These are phyloP conservation scores for Cephus rjabovi DNA, from an alignment of 2,888 invertebrate genomes.

Conservation along the genomic window DNA sequence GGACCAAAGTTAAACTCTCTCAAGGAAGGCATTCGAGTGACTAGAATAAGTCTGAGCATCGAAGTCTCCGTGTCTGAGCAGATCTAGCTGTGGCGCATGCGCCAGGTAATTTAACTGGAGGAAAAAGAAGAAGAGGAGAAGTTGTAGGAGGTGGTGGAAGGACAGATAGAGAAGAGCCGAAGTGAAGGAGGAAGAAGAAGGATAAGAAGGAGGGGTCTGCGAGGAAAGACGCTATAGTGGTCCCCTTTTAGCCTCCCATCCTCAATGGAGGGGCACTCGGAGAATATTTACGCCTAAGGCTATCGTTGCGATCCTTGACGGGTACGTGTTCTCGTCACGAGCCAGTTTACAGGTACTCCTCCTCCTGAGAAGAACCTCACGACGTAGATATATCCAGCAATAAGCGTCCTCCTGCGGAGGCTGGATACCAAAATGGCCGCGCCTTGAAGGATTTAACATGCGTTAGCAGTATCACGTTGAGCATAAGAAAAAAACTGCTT, in stretches of 20 bases:
- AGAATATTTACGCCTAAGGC: conserved; percentile 15
- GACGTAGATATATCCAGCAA: conserved; percentile 23
- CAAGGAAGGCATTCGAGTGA: too few species aligned
- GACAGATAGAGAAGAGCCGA: conserved; percentile 3
- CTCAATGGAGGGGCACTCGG: conserved; percentile 20
- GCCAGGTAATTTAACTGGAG: too few species aligned
- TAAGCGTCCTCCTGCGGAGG: conserved; percentile 30
- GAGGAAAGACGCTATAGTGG: conserved; percentile 19
- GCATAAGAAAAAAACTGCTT: too few species aligned
- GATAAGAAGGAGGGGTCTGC: conserved; percentile 7
- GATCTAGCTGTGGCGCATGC: too few species aligned
- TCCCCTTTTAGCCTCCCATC: conserved; percentile 7
- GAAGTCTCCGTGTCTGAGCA: too few species aligned
- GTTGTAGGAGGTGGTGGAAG: conserved; percentile 7
- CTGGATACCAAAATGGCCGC: conserved; percentile 54
- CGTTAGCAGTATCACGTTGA: not conserved
- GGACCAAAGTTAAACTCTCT: too few species aligned
- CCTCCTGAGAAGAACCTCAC: conserved; percentile 21
- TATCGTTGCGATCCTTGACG: conserved; percentile 26
- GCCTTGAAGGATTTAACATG: conserved; percentile 33
- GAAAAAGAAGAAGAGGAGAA: conserved; percentile 5
- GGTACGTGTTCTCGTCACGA: conserved; percentile 37
- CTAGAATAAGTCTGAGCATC: too few species aligned
- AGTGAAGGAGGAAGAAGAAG: conserved; percentile 6
- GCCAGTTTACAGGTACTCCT: not conserved